Percentiles rank a stretch among this genome's conserved stretches.
Evolutionary conservation across 2,888 invertebrate species (phyloP).

Genomic region (Caenorhabditis drosophilae): DNA sequence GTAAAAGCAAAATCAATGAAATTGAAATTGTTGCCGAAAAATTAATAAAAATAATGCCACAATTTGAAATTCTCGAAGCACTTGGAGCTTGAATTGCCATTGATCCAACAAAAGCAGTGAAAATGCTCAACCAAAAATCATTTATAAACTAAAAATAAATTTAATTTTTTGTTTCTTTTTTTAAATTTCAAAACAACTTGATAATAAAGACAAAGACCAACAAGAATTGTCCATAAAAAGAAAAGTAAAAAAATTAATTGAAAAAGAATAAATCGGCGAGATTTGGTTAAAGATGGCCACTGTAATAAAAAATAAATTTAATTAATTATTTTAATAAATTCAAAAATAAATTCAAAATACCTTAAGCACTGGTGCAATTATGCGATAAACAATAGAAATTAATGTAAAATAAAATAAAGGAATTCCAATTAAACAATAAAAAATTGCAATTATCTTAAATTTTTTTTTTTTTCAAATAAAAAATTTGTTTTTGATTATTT

Average conservation of each 20-base stretch:
- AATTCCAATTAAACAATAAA: constrained; percentile 62
- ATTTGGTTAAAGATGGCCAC: constrained; percentile 26
- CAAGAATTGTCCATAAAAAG: constrained; percentile 85
- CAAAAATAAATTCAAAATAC: constrained; percentile 7
- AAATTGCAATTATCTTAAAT: constrained; percentile 59
- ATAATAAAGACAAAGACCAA: constrained; percentile 43
- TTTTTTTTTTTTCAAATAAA: neutral
- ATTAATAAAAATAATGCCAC: constrained; percentile 25
- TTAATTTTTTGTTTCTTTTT: neutral
- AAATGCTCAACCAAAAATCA: constrained; percentile 56
- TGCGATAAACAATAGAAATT: constrained; percentile 35
- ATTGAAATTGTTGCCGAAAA: constrained; percentile 46
- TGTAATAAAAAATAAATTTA: constrained; percentile 6
- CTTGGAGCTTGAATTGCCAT: constrained; percentile 57
- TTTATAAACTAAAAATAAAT: constrained; percentile 37
- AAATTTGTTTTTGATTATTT: neutral
- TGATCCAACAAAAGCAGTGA: constrained; percentile 54
- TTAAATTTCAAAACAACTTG: constrained; percentile 20
- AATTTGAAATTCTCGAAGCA: constrained; percentile 12
- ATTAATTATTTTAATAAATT: neutral
- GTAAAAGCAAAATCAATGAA: constrained; percentile 41
- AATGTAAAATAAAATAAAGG: constrained; percentile 61
- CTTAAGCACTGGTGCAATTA: constrained; percentile 37
- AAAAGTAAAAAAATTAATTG: constrained; percentile 34
- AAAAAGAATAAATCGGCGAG: constrained; percentile 35